A percentile compares a stretch with the other conserved stretches of the same genome.
phyloP scores from a whole-genome alignment of 2,797 vertebrate genomes.

The Vultur gryphus region DNA sequence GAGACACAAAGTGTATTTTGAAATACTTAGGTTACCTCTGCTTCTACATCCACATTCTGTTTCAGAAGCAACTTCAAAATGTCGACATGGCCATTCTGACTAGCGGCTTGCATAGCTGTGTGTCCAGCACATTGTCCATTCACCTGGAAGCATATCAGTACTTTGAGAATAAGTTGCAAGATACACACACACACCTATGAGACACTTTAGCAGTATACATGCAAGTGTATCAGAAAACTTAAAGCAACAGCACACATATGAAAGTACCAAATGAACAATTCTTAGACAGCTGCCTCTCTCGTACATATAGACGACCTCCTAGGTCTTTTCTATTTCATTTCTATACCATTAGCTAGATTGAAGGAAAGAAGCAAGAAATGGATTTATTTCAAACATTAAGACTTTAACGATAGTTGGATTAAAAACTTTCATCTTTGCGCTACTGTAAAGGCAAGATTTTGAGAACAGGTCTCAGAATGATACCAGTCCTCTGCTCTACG shows the following conservation, averaged over 20 bases:
- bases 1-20: background rate
- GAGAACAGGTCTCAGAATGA: background rate
- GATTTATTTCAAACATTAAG: background rate
- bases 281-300: background rate
- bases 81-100: conserved; percentile 97
- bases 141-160: conserved; percentile 75
- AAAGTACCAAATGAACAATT: background rate
- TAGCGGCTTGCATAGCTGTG: conserved; percentile 98
- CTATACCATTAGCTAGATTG: background rate
- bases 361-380: background rate
- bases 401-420: background rate
- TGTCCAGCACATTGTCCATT: conserved; percentile 98
- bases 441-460: background rate
- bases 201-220: background rate
- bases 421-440: background rate
- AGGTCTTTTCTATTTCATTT: background rate
- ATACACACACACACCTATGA: background rate
- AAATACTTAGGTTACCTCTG: conserved; percentile 83
- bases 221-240: background rate
- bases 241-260: background rate
- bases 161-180: background rate
- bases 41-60: conserved; percentile 96
- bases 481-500: background rate
- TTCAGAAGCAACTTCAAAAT: conserved; percentile 97
- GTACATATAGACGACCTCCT: background rate